A percentile compares a stretch with the other conserved stretches of the same genome.
Conservation (phyloP, 2,113 vertebrate species). For the Phocoena sinus region DNA sequence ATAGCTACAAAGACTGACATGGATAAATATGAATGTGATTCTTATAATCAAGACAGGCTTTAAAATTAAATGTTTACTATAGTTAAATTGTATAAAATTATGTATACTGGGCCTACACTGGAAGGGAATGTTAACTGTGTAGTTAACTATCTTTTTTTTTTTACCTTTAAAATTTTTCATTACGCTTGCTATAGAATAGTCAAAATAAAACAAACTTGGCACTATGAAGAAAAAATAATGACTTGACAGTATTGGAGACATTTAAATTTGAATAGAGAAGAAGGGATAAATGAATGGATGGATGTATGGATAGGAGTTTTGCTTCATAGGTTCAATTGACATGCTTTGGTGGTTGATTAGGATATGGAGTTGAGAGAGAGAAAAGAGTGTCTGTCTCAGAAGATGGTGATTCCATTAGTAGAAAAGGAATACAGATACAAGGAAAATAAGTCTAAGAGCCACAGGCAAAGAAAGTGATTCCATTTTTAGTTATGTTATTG, state of each 20-base stretch:
- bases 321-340: neutral
- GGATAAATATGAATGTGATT: neutral
- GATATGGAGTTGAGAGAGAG: neutral
- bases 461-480: neutral
- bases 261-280: neutral
- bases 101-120: neutral
- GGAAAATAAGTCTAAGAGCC: neutral
- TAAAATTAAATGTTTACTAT: neutral
- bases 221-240: neutral
- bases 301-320: neutral
- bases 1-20: neutral
- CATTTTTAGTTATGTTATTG: neutral
- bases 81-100: neutral
- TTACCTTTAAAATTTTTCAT: neutral
- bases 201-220: neutral
- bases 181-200: neutral
- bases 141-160: neutral
- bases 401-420: neutral
- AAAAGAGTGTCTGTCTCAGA: neutral
- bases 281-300: neutral
- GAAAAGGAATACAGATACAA: neutral
- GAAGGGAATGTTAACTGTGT: neutral
- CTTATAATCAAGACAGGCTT: constrained; percentile 6
- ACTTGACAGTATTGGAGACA: neutral
- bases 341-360: neutral